Conservation (phyloP, 1,140 invertebrate species). For the Drosophila hydei region DNA sequence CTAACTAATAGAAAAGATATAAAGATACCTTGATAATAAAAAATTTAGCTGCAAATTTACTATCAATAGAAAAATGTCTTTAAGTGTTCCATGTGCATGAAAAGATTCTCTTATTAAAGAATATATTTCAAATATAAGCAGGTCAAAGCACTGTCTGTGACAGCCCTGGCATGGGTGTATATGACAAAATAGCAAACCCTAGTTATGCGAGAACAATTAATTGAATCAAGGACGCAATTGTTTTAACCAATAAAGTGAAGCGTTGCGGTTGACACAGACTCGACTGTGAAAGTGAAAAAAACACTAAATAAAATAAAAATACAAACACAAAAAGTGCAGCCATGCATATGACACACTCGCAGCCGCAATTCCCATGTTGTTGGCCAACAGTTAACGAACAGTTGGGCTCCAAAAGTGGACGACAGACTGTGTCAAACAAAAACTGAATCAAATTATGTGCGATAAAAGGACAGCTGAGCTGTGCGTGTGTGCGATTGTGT, state of each 20-base stretch:
- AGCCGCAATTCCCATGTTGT: constrained; percentile 48
- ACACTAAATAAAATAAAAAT: constrained; percentile 9
- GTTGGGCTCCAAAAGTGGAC: constrained; percentile 11
- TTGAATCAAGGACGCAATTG: constrained; percentile 39
- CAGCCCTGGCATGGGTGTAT: not conserved
- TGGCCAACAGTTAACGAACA: constrained; percentile 41
- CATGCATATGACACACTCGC: constrained; percentile 45
- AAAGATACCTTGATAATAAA: too few relatives aligned
- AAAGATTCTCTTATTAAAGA: too few relatives aligned
- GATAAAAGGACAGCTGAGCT: constrained; percentile 7
- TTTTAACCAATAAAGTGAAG: constrained; percentile 28
- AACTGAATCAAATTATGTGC: constrained; percentile 66
- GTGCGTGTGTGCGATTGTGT: constrained; percentile 3
- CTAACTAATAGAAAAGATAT: too few relatives aligned
- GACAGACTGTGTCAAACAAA: constrained; percentile 18
- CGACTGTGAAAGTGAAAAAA: not conserved
- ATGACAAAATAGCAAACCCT: not conserved
- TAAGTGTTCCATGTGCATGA: too few relatives aligned
- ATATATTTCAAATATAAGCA: too few relatives aligned
- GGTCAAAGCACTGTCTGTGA: not conserved
- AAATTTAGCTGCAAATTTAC: too few relatives aligned
- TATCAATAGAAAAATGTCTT: too few relatives aligned
- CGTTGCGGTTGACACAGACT: constrained; percentile 14
- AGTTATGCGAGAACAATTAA: constrained; percentile 26
- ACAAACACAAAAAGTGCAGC: constrained; percentile 30